Conservation (phyloP, 2,888 invertebrate species). For the Pristionchus fissidentatus region DNA sequence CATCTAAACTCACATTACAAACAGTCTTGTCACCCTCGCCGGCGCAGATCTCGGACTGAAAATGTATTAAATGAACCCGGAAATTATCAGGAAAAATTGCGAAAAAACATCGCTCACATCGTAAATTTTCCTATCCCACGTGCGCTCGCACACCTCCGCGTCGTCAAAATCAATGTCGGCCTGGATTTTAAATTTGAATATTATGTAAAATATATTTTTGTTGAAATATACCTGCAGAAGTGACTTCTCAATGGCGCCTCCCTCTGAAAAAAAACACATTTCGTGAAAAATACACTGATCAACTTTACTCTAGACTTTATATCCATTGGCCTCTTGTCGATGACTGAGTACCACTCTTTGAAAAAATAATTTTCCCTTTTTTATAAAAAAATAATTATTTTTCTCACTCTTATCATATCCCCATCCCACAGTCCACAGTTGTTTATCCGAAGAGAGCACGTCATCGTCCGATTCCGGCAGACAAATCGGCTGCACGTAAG, state of each 20-base stretch:
- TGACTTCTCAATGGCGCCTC: neutral
- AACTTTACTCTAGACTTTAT: neutral
- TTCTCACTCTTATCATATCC: neutral
- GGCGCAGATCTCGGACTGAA: neutral
- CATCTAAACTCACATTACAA: neutral
- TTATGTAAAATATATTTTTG: too few species aligned
- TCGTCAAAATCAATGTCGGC: neutral
- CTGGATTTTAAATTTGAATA: neutral
- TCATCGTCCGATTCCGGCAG: neutral
- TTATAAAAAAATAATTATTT: neutral
- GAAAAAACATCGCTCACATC: neutral
- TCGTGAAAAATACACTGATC: too few species aligned
- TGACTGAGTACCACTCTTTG: neutral
- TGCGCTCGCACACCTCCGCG: constrained; percentile 28
- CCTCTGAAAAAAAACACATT: neutral
- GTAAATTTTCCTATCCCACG: neutral
- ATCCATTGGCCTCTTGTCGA: neutral
- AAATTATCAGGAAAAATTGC: neutral
- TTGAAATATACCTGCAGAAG: neutral
- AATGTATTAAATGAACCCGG: neutral
- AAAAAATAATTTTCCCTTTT: neutral
- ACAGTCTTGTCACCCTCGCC: neutral
- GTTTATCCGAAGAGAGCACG: neutral
- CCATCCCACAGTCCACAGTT: neutral
- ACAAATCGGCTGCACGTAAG: neutral